Percentiles rank a stretch among this genome's conserved stretches.
Evolutionary conservation across 2,113 vertebrate genomes (phyloP).

Genomic region (Cyprinodon tularosa): DNA sequence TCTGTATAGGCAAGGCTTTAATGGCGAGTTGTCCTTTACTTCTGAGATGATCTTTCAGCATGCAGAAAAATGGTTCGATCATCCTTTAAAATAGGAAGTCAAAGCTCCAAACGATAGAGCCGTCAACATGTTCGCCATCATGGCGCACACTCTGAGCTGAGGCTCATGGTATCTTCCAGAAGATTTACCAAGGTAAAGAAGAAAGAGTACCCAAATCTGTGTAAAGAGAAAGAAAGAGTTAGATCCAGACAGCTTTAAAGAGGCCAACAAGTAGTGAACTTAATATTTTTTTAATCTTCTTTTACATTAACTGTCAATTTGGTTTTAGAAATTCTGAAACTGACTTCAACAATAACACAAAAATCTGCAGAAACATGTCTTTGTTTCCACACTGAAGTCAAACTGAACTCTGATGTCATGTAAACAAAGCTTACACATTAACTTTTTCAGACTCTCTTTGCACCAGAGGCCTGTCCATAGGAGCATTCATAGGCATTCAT

Average conservation of each 20-base stretch:
- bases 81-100: conserved; percentile 29
- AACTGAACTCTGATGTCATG: not conserved
- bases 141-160: conserved; percentile 32
- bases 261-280: not conserved
- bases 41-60: conserved; percentile 15
- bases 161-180: conserved; percentile 26
- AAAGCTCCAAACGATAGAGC: conserved; percentile 3
- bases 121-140: conserved; percentile 14
- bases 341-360: not conserved
- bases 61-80: not conserved
- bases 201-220: conserved; percentile 32
- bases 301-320: not conserved
- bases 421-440: conserved; percentile 65
- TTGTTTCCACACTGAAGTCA: conserved; percentile 5
- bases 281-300: not conserved
- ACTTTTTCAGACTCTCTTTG: conserved; percentile 61
- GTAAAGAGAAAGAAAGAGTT: conserved; percentile 19
- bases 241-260: conserved; percentile 7
- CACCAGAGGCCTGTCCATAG: conserved; percentile 27
- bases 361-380: not conserved
- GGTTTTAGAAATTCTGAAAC: not conserved
- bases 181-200: conserved; percentile 30
- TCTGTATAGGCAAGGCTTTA: conserved; percentile 38
- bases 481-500: not conserved
- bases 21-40: conserved; percentile 25